Evolutionary conservation across 2,113 vertebrate genomes (phyloP).

Genomic region (Corvus moneduloides): DNA sequence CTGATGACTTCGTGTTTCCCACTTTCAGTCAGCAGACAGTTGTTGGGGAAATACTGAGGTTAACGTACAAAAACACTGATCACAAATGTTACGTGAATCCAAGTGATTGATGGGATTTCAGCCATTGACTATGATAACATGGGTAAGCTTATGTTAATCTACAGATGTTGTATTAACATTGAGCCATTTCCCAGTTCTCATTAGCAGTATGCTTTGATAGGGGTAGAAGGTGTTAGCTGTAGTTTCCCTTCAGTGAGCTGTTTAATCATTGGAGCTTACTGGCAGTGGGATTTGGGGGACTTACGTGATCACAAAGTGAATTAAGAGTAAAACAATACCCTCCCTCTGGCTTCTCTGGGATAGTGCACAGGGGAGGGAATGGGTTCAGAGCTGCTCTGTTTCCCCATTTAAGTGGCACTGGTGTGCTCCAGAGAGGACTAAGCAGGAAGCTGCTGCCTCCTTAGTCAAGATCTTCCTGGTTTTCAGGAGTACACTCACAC

Average conservation of each 20-base stretch:
- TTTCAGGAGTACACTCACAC: background rate
- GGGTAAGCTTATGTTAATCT: constrained; percentile 15
- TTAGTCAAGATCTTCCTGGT: background rate
- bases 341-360: background rate
- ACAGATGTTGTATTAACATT: background rate
- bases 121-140: background rate
- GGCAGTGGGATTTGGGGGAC: background rate
- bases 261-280: constrained; percentile 44
- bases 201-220: constrained; percentile 17
- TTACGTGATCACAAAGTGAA: background rate
- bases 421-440: background rate
- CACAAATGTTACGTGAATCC: background rate
- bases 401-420: background rate
- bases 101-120: constrained; percentile 2
- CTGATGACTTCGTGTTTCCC: background rate
- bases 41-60: background rate
- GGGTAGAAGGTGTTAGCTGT: background rate
- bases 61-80: fast-evolving
- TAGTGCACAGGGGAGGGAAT: background rate
- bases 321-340: background rate
- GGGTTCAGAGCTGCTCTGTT: background rate
- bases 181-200: constrained; percentile 15
- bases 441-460: background rate
- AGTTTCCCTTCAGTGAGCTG: constrained; percentile 25
- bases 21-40: background rate